Evolutionary conservation across 2,888 invertebrate species (phyloP), one percentile per base, ranked within the genome.

Genomic region (Scaeva pyrastri): DNA sequence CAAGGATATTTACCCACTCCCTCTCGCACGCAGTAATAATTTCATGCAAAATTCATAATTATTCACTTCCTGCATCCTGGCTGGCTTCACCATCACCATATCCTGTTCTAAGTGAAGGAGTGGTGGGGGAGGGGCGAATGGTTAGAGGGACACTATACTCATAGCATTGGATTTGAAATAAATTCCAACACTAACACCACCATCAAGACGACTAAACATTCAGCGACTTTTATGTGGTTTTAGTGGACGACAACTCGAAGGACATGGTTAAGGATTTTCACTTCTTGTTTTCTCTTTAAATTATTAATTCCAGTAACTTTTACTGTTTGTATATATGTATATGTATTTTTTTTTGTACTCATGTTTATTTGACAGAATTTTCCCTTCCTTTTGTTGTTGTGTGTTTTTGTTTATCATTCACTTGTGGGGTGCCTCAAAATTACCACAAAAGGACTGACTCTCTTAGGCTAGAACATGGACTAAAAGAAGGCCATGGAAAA

Each of bases 11-110:
- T 31, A 31, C 31, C 31, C 11, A 48, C 19, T 48, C 21, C 3
- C 14, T 19, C 19, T 39, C 60, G 72, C 72, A 85, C 75, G 72
- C 75, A 80, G 75, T 72, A 76, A 85, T 85, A 85, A 80, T 80
- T 76, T 76, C 84, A 80, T 85, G 80, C 75, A 80, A 80, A 80
- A 85, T 85, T 79, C 80, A 84, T 84, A 84, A 84, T 84, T 84
- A 80, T 75, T 75, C 79, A 80, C 71, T 76, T 80, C 76, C 80
- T 76, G 80, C 75, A 72, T 85, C 80, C 84, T 76, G 75, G 14
- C 45, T 66, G 64, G 10, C 16, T 56, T 6, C 2, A 12, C 2
- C 66, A 41, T 31, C 31, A 4, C 31, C 8, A 5, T 66, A 19
- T 41, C 41, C 41, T 60, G 39, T 39, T 3, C 2, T 14, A 12